Evolutionary conservation across 2,113 vertebrate species (phyloP), one percentile per base, ranked within the genome.

Genomic region (Myotis yumanensis): DNA sequence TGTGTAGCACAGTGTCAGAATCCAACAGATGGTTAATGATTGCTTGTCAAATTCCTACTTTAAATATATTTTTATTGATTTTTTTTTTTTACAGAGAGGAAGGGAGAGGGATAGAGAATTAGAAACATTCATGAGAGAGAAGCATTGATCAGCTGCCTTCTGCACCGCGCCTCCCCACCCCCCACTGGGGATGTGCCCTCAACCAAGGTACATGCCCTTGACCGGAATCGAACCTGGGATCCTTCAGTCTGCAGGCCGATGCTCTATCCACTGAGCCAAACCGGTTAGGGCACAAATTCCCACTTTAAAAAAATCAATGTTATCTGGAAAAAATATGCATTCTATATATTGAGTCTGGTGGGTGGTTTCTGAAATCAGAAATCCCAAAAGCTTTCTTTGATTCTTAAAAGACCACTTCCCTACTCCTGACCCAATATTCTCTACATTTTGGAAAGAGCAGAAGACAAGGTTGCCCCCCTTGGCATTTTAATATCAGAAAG

Each of bases 401-500:
- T 93, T 90, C 40, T 90, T 66, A 37, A 82, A 77, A 81, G 4
- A 35, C 2, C 7, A 2, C 52, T 43, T 80, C 46, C 37, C 35
- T 71, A 22, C 5, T 71, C 4, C 57, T 81, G 23, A 79, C 11
- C 40, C 25, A 59, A 6, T 16, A 66, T 85, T 71, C 59, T 92
- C 23, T 69, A 79, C 22, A 84, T 82, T 90, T 90, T 23, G 8
- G 37, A 76, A 77, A 68, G 43, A 84, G 11, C 32, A 18, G 85
- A 90, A 92, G 68, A 83, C 40, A 52, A 57, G 37, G 1, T 62
- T 77, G 37, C 43, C 7, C 11, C 40, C 40, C 14, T 62, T 54
- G 89, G 23, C 35, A 90, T 76, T 95, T 89, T 73, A 40, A 8
- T 51, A 59, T 84, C 68, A 85, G 91, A 94, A 91, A 68, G 69